These are phyloP conservation scores for Euphonia xanthogaster DNA, from an alignment of 2,797 vertebrate genomes.

Conservation along the genomic window DNA sequence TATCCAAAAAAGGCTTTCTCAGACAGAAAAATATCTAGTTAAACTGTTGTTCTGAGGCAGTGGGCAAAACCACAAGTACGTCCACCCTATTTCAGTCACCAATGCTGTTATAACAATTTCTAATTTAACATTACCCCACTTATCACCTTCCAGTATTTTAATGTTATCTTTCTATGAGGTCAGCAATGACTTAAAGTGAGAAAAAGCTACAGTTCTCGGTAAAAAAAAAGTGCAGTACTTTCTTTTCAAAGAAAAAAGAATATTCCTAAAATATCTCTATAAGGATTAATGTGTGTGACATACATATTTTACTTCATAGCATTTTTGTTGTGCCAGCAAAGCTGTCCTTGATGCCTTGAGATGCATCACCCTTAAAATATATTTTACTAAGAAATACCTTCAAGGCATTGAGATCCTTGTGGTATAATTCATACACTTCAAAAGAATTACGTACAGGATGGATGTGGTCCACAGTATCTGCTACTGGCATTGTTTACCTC, in stretches of 20 bases:
- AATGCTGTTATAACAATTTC: not conserved
- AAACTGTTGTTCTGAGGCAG: slow-evolving; percentile 33
- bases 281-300: not conserved
- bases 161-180: not conserved
- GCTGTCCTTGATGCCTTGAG: not conserved
- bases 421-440: slow-evolving; percentile 24
- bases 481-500: slow-evolving; percentile 38
- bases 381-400: slow-evolving; percentile 45
- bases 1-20: not conserved
- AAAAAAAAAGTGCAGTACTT: not conserved
- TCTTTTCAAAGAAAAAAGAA: not conserved
- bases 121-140: not conserved
- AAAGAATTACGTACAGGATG: not conserved
- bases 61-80: not conserved
- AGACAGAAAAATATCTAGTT: not conserved
- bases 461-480: not conserved
- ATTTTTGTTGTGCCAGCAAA: slow-evolving; percentile 26
- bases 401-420: not conserved
- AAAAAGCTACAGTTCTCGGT: not conserved
- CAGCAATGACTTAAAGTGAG: not conserved
- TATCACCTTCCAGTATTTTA: not conserved
- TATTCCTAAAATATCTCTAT: not conserved
- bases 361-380: not conserved
- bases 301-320: not conserved
- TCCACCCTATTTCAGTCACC: not conserved